Conservation (phyloP, 1,140 invertebrate genomes). For the Zaprionus tsacasi region DNA sequence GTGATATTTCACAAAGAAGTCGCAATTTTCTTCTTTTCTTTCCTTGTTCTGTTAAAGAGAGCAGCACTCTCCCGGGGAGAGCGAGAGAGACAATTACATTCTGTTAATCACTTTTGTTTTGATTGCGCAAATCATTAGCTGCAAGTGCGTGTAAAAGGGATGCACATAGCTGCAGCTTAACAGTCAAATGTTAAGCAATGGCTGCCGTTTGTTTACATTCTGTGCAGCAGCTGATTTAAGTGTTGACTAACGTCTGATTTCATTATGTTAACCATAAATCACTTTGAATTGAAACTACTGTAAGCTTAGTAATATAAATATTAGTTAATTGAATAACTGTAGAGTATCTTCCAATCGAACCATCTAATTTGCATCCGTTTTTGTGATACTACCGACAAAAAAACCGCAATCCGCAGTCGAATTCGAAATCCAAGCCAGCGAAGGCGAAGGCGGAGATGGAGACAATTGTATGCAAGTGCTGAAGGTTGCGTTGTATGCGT, state of each 20-base stretch:
- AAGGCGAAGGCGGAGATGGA: constrained; percentile 20
- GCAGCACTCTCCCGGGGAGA: too few species aligned
- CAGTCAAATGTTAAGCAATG: not conserved
- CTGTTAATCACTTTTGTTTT: too few species aligned
- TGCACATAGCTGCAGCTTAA: not conserved
- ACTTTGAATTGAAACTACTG: not conserved
- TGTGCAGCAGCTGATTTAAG: not conserved
- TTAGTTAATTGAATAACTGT: not conserved
- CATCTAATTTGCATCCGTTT: not conserved
- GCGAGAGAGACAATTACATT: too few species aligned
- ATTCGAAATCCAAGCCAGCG: constrained; percentile 38
- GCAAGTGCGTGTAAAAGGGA: not conserved
- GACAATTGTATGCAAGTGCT: constrained; percentile 68
- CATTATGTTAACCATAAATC: not conserved
- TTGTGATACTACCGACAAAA: constrained; percentile 26
- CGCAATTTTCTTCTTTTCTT: not conserved
- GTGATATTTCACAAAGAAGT: not conserved
- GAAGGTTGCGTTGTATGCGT: constrained; percentile 63
- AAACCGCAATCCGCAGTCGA: constrained; percentile 56
- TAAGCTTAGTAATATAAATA: not conserved
- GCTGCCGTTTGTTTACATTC: not conserved
- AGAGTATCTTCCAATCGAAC: not conserved
- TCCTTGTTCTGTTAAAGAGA: constrained; percentile 4
- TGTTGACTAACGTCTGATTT: not conserved
- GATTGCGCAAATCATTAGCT: too few species aligned